Evolutionary conservation across 2,113 vertebrate species (phyloP).

Genomic region (Tachysurus fulvidraco): DNA sequence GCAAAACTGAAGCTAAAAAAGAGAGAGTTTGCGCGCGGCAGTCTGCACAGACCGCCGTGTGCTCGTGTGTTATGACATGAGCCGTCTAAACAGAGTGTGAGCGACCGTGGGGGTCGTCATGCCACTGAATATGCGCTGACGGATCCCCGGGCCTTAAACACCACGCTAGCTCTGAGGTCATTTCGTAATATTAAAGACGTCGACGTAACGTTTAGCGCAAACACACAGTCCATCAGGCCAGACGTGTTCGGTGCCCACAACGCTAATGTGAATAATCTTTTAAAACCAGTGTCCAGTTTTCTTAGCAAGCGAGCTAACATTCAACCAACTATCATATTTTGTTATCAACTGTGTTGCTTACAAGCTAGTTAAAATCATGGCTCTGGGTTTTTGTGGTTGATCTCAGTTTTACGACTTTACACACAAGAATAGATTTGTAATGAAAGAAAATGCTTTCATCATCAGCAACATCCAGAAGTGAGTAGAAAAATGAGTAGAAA

Average conservation of each 20-base stretch:
- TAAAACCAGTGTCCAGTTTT: background rate
- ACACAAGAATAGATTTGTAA: no score
- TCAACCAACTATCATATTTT: background rate
- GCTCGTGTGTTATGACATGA: conserved; percentile 68
- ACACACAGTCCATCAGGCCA: background rate
- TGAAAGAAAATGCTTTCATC: no score
- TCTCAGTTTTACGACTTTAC: no score
- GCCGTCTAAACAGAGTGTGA: conserved; percentile 58
- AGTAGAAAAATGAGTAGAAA: background rate
- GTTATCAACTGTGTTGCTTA: background rate
- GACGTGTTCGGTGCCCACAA: background rate
- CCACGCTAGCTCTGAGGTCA: background rate
- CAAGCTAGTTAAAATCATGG: background rate
- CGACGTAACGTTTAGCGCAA: background rate
- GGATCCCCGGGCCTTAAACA: background rate
- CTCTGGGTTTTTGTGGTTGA: background rate
- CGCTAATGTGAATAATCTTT: background rate
- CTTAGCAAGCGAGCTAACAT: background rate
- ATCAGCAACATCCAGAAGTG: no score
- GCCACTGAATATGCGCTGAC: conserved; percentile 58
- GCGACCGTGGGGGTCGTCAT: conserved; percentile 61
- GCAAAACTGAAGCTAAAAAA: conserved; percentile 13
- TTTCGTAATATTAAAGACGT: background rate
- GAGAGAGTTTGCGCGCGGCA: background rate
- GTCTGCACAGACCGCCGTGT: conserved; percentile 61